Conservation (phyloP, 2,113 vertebrate genomes). For the Cottus gobio region DNA sequence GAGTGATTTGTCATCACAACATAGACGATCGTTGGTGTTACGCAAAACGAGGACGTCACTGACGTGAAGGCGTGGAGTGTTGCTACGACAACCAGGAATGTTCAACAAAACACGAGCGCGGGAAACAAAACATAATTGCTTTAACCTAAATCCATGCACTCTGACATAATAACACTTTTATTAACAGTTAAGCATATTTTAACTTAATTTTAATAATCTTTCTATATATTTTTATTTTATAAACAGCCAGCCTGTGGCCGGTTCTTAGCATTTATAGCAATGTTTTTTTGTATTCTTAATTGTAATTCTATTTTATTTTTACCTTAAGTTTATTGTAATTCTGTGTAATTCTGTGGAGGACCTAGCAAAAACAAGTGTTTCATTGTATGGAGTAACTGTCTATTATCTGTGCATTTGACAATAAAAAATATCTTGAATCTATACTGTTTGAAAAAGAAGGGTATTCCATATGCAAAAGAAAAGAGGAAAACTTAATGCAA, state of each 20-base stretch:
- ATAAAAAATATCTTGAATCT: background rate
- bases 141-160: conserved; percentile 27
- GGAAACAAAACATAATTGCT: conserved; percentile 42
- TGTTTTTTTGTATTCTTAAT: too few species aligned
- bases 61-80: conserved; percentile 80
- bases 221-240: background rate
- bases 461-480: background rate
- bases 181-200: background rate
- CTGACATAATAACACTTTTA: conserved; percentile 36
- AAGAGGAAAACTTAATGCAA: background rate
- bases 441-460: background rate
- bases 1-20: conserved; percentile 6
- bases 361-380: too few species aligned
- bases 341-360: too few species aligned
- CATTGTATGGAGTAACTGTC: too few species aligned
- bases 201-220: background rate
- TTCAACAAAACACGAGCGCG: conserved; percentile 80
- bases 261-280: too few species aligned
- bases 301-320: too few species aligned
- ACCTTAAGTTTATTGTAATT: too few species aligned
- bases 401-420: too few species aligned
- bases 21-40: conserved; percentile 59
- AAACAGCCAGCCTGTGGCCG: background rate
- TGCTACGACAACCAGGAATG: conserved; percentile 76
- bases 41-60: conserved; percentile 72